Base-by-base conservation (phyloP, 2,888 invertebrate genomes). In the Alviniconcha strummeri region DNA sequence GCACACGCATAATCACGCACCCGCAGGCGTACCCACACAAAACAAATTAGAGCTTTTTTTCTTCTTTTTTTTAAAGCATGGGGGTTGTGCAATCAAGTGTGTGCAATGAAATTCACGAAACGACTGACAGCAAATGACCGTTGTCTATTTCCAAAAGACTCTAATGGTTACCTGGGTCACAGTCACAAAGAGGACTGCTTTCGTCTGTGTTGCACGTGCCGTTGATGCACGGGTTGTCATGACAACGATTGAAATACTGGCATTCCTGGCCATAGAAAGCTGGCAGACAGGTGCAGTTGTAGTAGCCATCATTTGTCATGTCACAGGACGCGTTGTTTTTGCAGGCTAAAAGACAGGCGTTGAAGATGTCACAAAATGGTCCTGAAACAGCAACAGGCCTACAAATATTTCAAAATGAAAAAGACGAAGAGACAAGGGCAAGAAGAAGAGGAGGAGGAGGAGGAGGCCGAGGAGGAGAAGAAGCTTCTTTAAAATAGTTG, bases 181-280 rank as follows among this genome's bases (percentile, higher is more conserved):
- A 90, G 4, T 82, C 67, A 77, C 90, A 90, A 0, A 19, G 72
- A 36, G 76, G 76, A 6, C 17, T 17, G 8, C 56, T 8, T 0
- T 52, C 36, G 52, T 36, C 64, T 52, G 3, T 64, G 19, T 36
- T 72, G 76, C 88, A 88, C 4, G 84, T 85, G 67, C 86, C 88
- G 60, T 84, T 83, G 5, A 72, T 72, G 67, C 88, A 88, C 55
- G 85, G 83, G 11, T 84, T 72, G 9, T 11, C 76, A 57, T 84
- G 55, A 71, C 91, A 92, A 5, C 82, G 82, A 77, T 92, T 86
- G 77, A 84, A 85, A 67, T 88, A 71, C 71, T 91, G 90, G 82
- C 91, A 91, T 57, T 90, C 88, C 9, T 87, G 85, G 3, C 91
- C 91, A 83, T 88, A 87, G 83, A 83, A 90, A 83, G 91, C 91